phyloP scores from a whole-genome alignment of 53 echinoderm and acorn worm species.

The Arbacia lixula region DNA sequence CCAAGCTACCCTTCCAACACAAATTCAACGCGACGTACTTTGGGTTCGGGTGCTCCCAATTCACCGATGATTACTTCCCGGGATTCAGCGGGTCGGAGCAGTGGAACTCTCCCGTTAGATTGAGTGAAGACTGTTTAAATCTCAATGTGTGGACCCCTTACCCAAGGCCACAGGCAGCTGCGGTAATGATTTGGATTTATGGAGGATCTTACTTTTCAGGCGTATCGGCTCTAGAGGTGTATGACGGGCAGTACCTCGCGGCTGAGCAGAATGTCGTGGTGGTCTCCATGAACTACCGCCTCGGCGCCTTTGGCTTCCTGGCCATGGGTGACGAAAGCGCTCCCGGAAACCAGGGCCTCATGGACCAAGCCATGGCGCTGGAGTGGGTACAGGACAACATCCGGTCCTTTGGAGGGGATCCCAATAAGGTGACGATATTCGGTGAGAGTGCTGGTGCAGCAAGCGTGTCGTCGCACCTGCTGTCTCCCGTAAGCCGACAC shows the following conservation, averaged over 20 bases:
- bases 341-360: conserved; percentile 86
- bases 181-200: conserved; percentile 93
- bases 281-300: conserved; percentile 92
- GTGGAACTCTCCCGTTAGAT: conserved; percentile 84
- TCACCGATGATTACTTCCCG: conserved; percentile 66
- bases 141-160: conserved; percentile 91
- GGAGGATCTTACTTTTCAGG: conserved; percentile 79
- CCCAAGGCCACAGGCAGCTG: conserved; percentile 77
- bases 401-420: conserved; percentile 81
- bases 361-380: conserved; percentile 84
- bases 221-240: conserved; percentile 89
- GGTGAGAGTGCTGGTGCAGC: conserved; percentile 96
- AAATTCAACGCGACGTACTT: conserved; percentile 73
- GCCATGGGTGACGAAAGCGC: conserved; percentile 70
- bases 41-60: conserved; percentile 75
- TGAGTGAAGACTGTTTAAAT: conserved; percentile 90
- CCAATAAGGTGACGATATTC: conserved; percentile 84
- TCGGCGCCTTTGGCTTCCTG: conserved; percentile 85
- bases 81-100: conserved; percentile 76
- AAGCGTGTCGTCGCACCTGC: conserved; percentile 79
- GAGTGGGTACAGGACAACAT: conserved; percentile 97
- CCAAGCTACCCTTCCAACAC: conserved; percentile 58
- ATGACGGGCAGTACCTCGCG: conserved; percentile 82
- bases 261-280: conserved; percentile 87
- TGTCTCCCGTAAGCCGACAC: conserved; percentile 74